Base-by-base conservation (phyloP, 2,113 vertebrate species). In the Pollimyrus isidori region DNA sequence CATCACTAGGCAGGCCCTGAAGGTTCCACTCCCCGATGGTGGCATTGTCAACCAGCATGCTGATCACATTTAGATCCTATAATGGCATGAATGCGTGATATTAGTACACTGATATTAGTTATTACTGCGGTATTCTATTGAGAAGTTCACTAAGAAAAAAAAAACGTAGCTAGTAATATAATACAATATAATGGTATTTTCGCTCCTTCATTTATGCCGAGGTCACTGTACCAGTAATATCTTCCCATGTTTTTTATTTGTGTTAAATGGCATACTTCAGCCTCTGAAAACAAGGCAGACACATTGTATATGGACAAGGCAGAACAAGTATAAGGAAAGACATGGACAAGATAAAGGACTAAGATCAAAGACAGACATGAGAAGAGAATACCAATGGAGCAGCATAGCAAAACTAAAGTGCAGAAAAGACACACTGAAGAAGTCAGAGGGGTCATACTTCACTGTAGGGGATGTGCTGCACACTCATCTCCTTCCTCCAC, bases 21-120 rank as follows among this genome's bases (percentile, higher is more conserved):
- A 97, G 95, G 86, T 94, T 97, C 97, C 96, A 97, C 89, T 97
- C 97, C 83, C 94, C 92, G 90, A 97, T 94, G 4, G 96, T 96
- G 90, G 96, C 88, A 87, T 94, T 95, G 93, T 97, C 97, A 90
- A 96, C 95, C 91, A 97, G 95, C 95, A 97, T 95, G 88, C 58
- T 92, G 76, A 95, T 95, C 56, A 97, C 93, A 6, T 97, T 95
- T 90, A 97, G 89, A 87, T 96, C 95, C 97, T 97, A 91, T 26
- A 46, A 30, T n/a, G 6, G 9, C n/a, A 84, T 26, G 35, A 83
- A 62, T 62, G 62, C 15, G 83, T 46, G 35, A 35, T 35, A 35
- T 35, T 35, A 35, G 35, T 35, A 35, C 89, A 65, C 26, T 2
- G 19, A 56, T 53, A 48, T 48, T 56, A 48, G 2, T 87, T 30